A percentile compares a stretch with the other conserved stretches of the same genome.
Evolutionary conservation across 2,888 invertebrate species (phyloP).

Genomic region (Pandemis corylana): DNA sequence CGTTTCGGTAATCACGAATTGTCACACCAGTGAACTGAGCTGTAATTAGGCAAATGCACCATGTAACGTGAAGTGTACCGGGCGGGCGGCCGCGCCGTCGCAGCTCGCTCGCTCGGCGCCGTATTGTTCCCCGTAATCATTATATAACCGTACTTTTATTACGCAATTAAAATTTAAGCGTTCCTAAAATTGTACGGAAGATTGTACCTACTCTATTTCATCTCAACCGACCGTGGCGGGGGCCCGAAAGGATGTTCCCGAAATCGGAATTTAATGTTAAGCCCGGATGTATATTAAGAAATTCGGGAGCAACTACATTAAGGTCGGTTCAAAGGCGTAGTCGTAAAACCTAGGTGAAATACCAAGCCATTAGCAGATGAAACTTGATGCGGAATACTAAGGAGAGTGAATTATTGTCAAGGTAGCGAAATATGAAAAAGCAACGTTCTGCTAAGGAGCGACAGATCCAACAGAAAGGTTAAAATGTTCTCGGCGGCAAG

Average conservation of each 20-base stretch:
- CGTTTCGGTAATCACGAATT: constrained; percentile 76
- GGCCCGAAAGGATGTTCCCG: constrained; percentile 61
- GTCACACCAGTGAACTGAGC: constrained; percentile 76
- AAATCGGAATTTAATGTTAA: constrained; percentile 62
- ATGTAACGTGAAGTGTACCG: constrained; percentile 69
- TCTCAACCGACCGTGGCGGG: constrained; percentile 69
- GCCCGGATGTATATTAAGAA: constrained; percentile 48
- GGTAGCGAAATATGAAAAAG: constrained; percentile 55
- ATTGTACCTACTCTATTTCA: constrained; percentile 70
- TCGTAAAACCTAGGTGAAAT: constrained; percentile 51
- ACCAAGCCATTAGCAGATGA: constrained; percentile 58
- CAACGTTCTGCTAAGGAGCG: constrained; percentile 55
- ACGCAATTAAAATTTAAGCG: constrained; percentile 82
- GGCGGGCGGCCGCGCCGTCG: constrained; percentile 51
- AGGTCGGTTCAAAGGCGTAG: constrained; percentile 46
- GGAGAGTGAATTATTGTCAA: constrained; percentile 56
- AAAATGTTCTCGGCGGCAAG: constrained; percentile 65
- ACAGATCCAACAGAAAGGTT: constrained; percentile 62
- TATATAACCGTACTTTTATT: constrained; percentile 82
- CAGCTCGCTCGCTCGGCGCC: constrained; percentile 54
- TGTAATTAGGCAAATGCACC: constrained; percentile 82
- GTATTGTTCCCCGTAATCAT: constrained; percentile 80
- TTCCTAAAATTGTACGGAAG: constrained; percentile 76
- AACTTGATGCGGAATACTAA: constrained; percentile 48
- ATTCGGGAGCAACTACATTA: constrained; percentile 49